Conservation (phyloP, 2,113 vertebrate species). For the Malurus melanocephalus region DNA sequence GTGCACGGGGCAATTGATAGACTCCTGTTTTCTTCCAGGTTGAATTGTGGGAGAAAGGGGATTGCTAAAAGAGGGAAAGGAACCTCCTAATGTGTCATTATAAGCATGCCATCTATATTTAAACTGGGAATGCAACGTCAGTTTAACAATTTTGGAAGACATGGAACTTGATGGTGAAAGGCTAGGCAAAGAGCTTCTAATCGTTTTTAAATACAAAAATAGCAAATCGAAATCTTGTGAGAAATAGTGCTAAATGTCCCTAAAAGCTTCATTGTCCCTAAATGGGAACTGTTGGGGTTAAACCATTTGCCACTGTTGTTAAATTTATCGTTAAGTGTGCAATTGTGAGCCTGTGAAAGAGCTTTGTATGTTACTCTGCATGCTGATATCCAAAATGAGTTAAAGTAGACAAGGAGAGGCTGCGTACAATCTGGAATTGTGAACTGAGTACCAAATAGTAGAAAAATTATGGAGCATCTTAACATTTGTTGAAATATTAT, state of each 20-base stretch:
- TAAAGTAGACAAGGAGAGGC: not conserved
- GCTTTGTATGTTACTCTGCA: not conserved
- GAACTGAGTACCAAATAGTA: conserved; percentile 7
- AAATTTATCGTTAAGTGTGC: conserved; percentile 7
- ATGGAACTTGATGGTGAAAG: not conserved
- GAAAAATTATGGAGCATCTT: conserved; percentile 8
- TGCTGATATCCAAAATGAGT: not conserved
- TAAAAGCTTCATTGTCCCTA: not conserved
- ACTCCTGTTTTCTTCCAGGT: not conserved
- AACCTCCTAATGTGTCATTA: not conserved
- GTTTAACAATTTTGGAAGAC: not conserved
- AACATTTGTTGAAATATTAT: conserved; percentile 12
- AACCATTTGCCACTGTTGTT: conserved; percentile 19
- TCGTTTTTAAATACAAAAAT: not conserved
- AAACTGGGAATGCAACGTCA: not conserved
- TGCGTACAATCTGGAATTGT: not conserved
- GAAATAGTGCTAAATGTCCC: not conserved
- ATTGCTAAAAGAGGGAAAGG: not conserved
- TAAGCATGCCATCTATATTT: not conserved
- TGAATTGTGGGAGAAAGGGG: not conserved
- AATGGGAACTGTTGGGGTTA: conserved; percentile 9
- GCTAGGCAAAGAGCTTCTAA: not conserved
- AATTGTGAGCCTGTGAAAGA: conserved; percentile 12
- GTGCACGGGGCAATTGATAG: not conserved
- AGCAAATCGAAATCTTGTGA: not conserved